Base-by-base conservation (phyloP, 2,888 invertebrate species). In the Tricholauxania praeusta region DNA sequence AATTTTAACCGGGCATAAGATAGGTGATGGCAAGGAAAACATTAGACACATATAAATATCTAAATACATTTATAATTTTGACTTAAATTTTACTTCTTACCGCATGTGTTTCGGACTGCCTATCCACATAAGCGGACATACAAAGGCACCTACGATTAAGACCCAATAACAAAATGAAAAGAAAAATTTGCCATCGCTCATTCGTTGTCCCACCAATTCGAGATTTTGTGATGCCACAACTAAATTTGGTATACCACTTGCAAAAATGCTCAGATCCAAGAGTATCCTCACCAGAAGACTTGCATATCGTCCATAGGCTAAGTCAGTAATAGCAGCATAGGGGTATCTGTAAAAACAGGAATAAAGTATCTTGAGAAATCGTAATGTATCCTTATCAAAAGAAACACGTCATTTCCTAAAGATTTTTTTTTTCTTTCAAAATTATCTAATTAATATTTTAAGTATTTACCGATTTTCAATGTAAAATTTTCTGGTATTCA, bases 41-140 rank as follows among this genome's bases (percentile, higher is more conserved):
- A n/a, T n/a, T n/a, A n/a, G n/a, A n/a, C n/a, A n/a, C n/a, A n/a
- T n/a, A n/a, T n/a, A n/a, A n/a, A n/a, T n/a, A n/a, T n/a, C n/a
- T n/a, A n/a, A n/a, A n/a, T n/a, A n/a, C n/a, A n/a, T n/a, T n/a
- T n/a, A n/a, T n/a, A n/a, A n/a, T n/a, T n/a, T n/a, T n/a, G n/a
- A n/a, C n/a, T n/a, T n/a, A n/a, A n/a, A n/a, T n/a, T n/a, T n/a
- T n/a, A 12, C 14, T 47, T 74, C 72, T 90, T 87, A 96, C 96
- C 96, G 95, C 93, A 96, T 95, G 82, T 96, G 95, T 85, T 95
- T 95, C 0, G 96, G 96, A 75, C 96, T 95, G 65, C 96, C 96
- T 8, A 96, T 89, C 95, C 96, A 96, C 89, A 94, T 91, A 68
- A 95, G 86, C 0, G 96, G 96, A 77, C 94, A 93, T 28, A 96